Evolutionary conservation across 2,113 vertebrate species (phyloP).

Genomic region (Nerophis lumbriciformis): DNA sequence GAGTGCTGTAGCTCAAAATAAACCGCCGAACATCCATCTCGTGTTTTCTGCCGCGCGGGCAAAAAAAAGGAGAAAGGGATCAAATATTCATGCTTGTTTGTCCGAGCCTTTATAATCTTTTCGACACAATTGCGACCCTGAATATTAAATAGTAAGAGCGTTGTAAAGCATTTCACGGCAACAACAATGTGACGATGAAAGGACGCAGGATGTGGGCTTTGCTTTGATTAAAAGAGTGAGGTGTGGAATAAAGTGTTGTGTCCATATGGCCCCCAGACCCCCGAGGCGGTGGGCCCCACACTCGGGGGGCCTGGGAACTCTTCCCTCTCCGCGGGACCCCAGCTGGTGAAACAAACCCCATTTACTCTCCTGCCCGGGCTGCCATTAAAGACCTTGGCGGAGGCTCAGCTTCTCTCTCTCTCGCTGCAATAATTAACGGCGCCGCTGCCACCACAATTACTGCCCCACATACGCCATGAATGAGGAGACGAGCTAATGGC

Average conservation of each 20-base stretch:
- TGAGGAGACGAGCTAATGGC: constrained; percentile 92
- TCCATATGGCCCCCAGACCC: constrained; percentile 95
- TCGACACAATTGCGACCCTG: constrained; percentile 28
- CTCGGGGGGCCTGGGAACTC: constrained; percentile 76
- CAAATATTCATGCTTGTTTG: constrained; percentile 53
- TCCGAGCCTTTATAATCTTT: constrained; percentile 30
- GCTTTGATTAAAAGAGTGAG: constrained; percentile 79
- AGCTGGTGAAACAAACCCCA: constrained; percentile 95
- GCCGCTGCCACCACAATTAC: constrained; percentile 96
- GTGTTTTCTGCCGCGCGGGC: constrained; percentile 37
- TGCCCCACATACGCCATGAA: constrained; percentile 86
- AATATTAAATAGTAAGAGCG: constrained; percentile 28
- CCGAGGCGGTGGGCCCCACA: constrained; percentile 80
- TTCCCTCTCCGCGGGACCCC: constrained; percentile 91
- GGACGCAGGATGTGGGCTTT: constrained; percentile 65
- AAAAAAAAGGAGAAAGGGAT: constrained; percentile 15
- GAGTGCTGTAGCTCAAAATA: constrained; percentile 47
- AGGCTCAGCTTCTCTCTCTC: constrained; percentile 96
- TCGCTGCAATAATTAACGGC: constrained; percentile 99
- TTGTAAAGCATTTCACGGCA: constrained; percentile 39
- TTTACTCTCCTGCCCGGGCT: constrained; percentile 91
- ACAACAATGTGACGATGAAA: constrained; percentile 47
- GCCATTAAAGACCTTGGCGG: constrained; percentile 98
- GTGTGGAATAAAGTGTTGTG: constrained; percentile 76
- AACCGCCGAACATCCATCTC: constrained; percentile 31